These are phyloP conservation scores for Drosophila bunnanda DNA, from an alignment of 2,888 invertebrate species.

Conservation along the genomic window DNA sequence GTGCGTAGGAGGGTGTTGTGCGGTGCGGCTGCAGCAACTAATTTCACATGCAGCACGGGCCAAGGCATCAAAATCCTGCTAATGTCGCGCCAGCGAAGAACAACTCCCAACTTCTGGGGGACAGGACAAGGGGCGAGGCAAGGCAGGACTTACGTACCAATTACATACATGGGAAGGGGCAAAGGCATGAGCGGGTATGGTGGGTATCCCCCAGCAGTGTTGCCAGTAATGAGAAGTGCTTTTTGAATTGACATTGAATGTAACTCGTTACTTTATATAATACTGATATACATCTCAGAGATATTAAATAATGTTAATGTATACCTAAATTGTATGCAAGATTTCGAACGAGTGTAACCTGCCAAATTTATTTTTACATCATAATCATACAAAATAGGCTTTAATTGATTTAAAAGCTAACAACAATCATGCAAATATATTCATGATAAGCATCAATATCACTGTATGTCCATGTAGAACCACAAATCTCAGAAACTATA, in stretches of 20 bases:
- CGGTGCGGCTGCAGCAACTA: conserved; percentile 55
- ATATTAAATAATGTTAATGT: background rate
- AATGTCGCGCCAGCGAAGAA: conserved; percentile 74
- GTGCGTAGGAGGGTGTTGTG: conserved; percentile 10
- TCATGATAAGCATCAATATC: too few species aligned
- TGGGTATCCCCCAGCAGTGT: conserved; percentile 6
- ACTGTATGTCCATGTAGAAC: too few species aligned
- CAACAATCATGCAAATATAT: too few species aligned
- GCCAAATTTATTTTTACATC: too few species aligned
- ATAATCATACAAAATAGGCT: too few species aligned
- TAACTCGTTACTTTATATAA: background rate
- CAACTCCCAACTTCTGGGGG: conserved; percentile 59
- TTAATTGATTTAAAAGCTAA: too few species aligned
- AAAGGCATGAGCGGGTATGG: background rate
- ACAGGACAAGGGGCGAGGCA: conserved; percentile 47
- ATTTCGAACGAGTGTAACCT: background rate
- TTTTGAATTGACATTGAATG: background rate
- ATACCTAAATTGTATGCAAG: background rate
- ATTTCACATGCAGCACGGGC: conserved; percentile 77
- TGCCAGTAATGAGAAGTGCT: background rate
- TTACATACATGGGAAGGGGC: conserved; percentile 60
- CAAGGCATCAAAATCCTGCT: conserved; percentile 76
- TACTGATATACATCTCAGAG: too few species aligned
- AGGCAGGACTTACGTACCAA: conserved; percentile 75
- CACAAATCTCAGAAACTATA: too few species aligned